A percentile compares a stretch with the other conserved stretches of the same genome.
phyloP scores from a whole-genome alignment of 2,113 vertebrate species.

The Gnathonemus longibarbis region DNA sequence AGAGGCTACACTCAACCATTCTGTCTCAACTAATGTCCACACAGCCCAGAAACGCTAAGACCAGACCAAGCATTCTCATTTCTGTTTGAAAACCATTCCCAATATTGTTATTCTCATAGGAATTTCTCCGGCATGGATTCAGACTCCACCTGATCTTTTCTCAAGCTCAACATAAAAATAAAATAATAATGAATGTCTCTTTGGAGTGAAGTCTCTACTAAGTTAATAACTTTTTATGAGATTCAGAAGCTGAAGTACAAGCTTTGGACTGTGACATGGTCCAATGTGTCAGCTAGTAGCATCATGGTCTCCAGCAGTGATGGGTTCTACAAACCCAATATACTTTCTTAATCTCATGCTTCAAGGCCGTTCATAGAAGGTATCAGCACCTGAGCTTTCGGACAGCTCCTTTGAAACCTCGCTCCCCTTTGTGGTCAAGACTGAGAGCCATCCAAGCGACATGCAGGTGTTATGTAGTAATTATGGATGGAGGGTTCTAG shows the following conservation, averaged over 20 bases:
- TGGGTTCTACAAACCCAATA: neutral
- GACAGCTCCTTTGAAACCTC: neutral
- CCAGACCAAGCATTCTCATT: neutral
- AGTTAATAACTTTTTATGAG: neutral
- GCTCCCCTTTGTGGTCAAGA: neutral
- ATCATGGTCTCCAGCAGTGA: neutral
- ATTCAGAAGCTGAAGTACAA: neutral
- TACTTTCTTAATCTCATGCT: neutral
- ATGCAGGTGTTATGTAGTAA: neutral
- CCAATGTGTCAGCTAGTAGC: neutral
- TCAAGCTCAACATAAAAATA: neutral
- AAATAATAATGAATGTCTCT: neutral
- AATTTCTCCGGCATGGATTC: neutral
- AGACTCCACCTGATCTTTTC: neutral
- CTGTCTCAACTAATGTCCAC: neutral
- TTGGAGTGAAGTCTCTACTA: neutral
- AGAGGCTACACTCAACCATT: slow-evolving; percentile 32
- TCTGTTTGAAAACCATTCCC: neutral
- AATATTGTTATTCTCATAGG: neutral
- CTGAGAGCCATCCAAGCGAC: neutral
- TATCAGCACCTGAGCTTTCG: neutral
- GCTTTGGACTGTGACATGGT: neutral
- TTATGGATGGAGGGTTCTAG: neutral
- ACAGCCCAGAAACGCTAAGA: neutral
- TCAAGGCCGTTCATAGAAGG: neutral